Conservation (phyloP, 1,140 invertebrate genomes). For the Cyphomyrmex costatus region DNA sequence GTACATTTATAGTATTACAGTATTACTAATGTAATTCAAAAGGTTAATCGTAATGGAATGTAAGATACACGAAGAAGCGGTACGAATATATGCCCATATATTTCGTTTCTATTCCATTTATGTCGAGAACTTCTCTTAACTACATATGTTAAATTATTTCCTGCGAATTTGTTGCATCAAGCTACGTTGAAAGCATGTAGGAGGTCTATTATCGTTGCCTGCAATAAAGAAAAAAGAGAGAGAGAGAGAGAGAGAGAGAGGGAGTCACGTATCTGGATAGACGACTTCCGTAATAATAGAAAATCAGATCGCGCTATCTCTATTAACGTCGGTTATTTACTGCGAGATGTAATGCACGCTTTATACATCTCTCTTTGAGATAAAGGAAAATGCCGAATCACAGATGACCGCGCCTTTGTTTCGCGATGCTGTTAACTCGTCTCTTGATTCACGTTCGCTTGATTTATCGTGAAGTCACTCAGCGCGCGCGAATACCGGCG, state of each 20-base stretch:
- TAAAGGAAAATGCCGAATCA: conserved; percentile 54
- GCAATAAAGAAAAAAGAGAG: background rate
- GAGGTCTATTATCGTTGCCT: conserved; percentile 17
- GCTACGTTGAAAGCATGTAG: conserved; percentile 19
- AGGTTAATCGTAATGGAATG: conserved; percentile 56
- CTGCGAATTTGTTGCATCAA: conserved; percentile 48
- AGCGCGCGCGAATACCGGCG: conserved; percentile 31
- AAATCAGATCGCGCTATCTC: conserved; percentile 56
- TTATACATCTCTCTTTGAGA: background rate
- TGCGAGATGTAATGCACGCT: conserved; percentile 9
- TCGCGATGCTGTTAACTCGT: conserved; percentile 57
- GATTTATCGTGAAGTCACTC: conserved; percentile 66
- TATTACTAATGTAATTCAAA: conserved; percentile 34
- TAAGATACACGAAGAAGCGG: conserved; percentile 26
- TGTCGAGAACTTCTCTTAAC: conserved; percentile 34
- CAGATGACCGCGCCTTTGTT: conserved; percentile 61
- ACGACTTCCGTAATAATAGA: conserved; percentile 63
- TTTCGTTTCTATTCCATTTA: conserved; percentile 50
- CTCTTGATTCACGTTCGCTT: conserved; percentile 60
- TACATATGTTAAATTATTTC: conserved; percentile 57
- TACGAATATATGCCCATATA: conserved; percentile 13
- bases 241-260: conserved; percentile 14
- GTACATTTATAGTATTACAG: background rate
- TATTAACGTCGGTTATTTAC: conserved; percentile 53
- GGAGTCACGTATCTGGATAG: conserved; percentile 49